Base-by-base conservation (phyloP, 1,140 invertebrate species). In the Drosophila pectinifera region DNA sequence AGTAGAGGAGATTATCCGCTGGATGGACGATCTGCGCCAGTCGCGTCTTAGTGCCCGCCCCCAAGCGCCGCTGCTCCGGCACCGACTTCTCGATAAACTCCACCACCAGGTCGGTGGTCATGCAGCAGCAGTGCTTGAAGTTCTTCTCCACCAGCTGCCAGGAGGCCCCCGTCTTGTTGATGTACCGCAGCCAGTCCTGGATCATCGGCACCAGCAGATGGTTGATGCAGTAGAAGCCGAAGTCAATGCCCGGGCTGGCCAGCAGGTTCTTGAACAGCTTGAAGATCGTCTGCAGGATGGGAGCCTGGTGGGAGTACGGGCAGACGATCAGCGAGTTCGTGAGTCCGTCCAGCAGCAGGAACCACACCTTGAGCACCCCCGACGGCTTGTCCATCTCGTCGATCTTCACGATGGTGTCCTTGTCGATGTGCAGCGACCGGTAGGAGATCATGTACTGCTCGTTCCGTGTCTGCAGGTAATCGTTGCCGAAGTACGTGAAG, bases 101-200 rank as follows among this genome's bases (percentile, higher is more conserved):
- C 0, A 98, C 97, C n/a, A 98, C 95, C 28, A 98, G 93, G 89
- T 98, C 97, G 5, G 97, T 97, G 24, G 96, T 96, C 80, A 98
- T 95, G 13, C 98, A 97, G 90, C 96, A 98, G 82, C 96, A 98
- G 83, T 98, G 97, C 90, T 98, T 98, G 83, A 98, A 98, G 91
- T 97, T 98, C 42, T 96, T 95, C 74, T 95, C 95, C 72, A 95
- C 95, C 43, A 94, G 94, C 76, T 96, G 95, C 95, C 95, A 96
- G 36, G 95, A 94, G 73, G 94, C 94, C 74, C 94, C 94, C 2
- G 95, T 94, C 64, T 95, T 94, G 62, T 95, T 94, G 54, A 96
- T 95, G 86, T 96, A 95, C 10, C 97, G 93, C 46, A 98, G 91
- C 97, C 97, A 98, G 73, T 95, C 95, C 93, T 98, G 97, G 13